These are phyloP conservation scores for Misgurnus mizolepis DNA, from an alignment of 2,113 vertebrate genomes.

Conservation along the genomic window DNA sequence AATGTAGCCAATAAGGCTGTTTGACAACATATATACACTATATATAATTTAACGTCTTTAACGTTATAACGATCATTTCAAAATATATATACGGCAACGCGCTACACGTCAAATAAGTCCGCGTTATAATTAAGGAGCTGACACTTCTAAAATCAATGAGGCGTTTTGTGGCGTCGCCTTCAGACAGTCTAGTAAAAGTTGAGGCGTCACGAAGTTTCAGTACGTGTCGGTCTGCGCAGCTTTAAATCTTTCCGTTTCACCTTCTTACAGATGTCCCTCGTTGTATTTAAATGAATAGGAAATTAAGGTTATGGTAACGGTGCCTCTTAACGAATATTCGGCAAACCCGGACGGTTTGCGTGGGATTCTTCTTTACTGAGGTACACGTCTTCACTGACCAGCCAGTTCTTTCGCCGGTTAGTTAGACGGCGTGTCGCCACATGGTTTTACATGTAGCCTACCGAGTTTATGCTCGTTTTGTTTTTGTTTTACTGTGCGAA, in stretches of 20 bases:
- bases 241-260: slow-evolving; percentile 30
- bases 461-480: background rate
- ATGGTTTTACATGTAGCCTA: slow-evolving; percentile 62
- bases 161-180: background rate
- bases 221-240: slow-evolving; percentile 28
- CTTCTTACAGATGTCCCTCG: slow-evolving; percentile 54
- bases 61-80: too few species aligned
- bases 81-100: background rate
- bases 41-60: too few species aligned
- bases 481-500: background rate
- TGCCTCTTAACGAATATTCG: background rate
- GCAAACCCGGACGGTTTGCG: background rate
- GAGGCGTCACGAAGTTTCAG: slow-evolving; percentile 28
- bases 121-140: background rate
- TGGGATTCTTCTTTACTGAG: background rate
- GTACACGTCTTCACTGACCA: background rate
- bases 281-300: slow-evolving; percentile 55
- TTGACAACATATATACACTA: too few species aligned
- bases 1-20: too few species aligned
- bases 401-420: background rate
- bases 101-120: background rate
- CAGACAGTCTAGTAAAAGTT: slow-evolving; percentile 26
- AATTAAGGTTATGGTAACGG: background rate
- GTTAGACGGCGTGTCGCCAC: slow-evolving; percentile 66
- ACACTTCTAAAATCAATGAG: too few species aligned